These are phyloP conservation scores for Zele albiditarsus DNA, from an alignment of 2,888 invertebrate genomes.

Conservation along the genomic window DNA sequence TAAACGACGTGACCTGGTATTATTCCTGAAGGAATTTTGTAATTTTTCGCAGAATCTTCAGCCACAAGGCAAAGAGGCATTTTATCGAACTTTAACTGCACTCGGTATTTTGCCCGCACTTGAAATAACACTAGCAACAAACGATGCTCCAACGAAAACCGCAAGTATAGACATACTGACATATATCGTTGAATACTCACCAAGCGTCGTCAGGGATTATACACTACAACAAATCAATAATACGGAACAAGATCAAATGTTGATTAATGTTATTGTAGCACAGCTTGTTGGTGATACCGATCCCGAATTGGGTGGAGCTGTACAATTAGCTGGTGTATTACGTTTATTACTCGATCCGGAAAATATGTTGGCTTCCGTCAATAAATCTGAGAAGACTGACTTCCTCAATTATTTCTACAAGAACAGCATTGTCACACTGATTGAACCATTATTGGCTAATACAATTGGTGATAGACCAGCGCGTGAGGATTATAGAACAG, in stretches of 20 bases:
- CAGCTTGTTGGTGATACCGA: conserved; percentile 98
- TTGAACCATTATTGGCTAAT: conserved; percentile 95
- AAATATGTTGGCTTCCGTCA: conserved; percentile 95
- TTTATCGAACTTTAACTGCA: conserved; percentile 94
- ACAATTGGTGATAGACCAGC: conserved; percentile 92
- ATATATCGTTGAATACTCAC: conserved; percentile 98
- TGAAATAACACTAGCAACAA: conserved; percentile 92
- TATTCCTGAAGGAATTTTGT: conserved; percentile 99
- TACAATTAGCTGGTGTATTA: conserved; percentile 96
- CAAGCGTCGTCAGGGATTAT: conserved; percentile 97
- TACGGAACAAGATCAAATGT: conserved; percentile 94
- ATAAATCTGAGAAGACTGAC: conserved; percentile 97
- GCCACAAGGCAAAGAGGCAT: conserved; percentile 96
- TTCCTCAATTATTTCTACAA: conserved; percentile 99
- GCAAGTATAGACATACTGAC: conserved; percentile 98
- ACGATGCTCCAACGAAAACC: conserved; percentile 94
- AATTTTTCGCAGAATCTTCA: conserved; percentile 99
- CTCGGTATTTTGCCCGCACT: conserved; percentile 91
- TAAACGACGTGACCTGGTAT: conserved; percentile 93
- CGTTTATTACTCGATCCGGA: conserved; percentile 96
- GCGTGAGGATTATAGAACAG: conserved; percentile 96
- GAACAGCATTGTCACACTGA: conserved; percentile 96
- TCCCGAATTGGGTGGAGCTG: conserved; percentile 97
- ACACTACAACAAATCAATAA: conserved; percentile 93
- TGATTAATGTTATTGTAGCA: conserved; percentile 97